Conservation (phyloP, 1,140 invertebrate species). For the Calephelis virginiensis region DNA sequence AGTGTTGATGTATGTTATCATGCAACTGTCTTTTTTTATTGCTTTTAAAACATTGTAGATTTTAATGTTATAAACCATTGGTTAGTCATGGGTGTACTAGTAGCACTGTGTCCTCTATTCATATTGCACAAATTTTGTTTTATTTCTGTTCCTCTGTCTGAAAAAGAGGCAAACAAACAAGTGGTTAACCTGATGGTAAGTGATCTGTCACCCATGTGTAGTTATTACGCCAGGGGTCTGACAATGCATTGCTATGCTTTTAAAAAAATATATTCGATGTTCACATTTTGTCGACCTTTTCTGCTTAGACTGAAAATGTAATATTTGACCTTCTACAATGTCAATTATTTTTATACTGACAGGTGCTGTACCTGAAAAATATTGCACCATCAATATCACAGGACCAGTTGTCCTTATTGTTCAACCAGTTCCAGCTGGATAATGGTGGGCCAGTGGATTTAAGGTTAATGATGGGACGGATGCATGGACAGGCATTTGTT, state of each 20-base stretch:
- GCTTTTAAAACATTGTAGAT: neutral
- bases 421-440: constrained; percentile 62
- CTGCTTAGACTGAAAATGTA: no score
- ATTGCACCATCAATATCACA: constrained; percentile 52
- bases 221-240: no score
- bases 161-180: no score
- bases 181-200: no score
- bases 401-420: constrained; percentile 54
- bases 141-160: no score
- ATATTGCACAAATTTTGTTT: neutral
- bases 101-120: neutral
- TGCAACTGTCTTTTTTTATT: neutral
- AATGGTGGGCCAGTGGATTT: constrained; percentile 62
- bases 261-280: no score
- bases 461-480: constrained; percentile 50
- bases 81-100: neutral
- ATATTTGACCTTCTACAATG: no score
- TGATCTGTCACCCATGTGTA: no score
- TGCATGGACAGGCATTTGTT: constrained; percentile 66
- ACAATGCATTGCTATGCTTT: no score
- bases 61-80: constrained; percentile 4
- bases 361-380: constrained; percentile 70
- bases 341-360: constrained; percentile 17
- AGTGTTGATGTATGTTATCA: no score
- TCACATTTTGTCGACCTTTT: no score